Evolutionary conservation across 2,797 vertebrate genomes (phyloP).

Genomic region (Sebastes hubbsi): DNA sequence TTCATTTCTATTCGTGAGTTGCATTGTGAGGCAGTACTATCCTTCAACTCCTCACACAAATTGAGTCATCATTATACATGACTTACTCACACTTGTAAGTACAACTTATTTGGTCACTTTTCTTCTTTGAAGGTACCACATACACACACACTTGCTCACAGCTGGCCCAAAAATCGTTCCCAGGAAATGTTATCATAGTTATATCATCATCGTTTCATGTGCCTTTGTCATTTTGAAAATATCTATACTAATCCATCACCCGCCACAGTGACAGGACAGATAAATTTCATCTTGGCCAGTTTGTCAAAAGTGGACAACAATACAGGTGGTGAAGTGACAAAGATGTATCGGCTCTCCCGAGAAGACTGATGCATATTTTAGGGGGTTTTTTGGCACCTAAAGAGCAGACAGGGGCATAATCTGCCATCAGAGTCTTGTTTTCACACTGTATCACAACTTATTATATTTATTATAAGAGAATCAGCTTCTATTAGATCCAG

Average conservation of each 20-base stretch:
- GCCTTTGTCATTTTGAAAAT: slow-evolving; percentile 32
- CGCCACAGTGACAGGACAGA: slow-evolving; percentile 26
- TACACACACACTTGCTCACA: not conserved
- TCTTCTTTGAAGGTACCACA: not conserved
- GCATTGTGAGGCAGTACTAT: not conserved
- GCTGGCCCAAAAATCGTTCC: not conserved
- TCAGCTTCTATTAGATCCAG: not conserved
- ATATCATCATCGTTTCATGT: slow-evolving; percentile 16
- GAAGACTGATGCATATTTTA: slow-evolving; percentile 28
- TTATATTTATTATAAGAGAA: not conserved
- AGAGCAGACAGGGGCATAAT: not conserved
- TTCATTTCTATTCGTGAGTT: fast-evolving
- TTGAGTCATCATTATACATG: not conserved
- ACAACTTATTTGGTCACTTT: not conserved
- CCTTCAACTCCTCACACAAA: not conserved
- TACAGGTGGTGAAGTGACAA: slow-evolving; percentile 37
- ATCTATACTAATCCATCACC: slow-evolving; percentile 47
- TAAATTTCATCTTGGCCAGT: slow-evolving; percentile 26
- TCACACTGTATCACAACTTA: not conserved
- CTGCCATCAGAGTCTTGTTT: not conserved
- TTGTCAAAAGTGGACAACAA: slow-evolving; percentile 34
- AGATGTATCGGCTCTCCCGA: slow-evolving; percentile 27
- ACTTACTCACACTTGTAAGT: not conserved
- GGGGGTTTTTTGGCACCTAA: not conserved
- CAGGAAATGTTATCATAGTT: slow-evolving; percentile 6